Conservation (phyloP, 1,140 invertebrate species). For the Ostrea edulis region DNA sequence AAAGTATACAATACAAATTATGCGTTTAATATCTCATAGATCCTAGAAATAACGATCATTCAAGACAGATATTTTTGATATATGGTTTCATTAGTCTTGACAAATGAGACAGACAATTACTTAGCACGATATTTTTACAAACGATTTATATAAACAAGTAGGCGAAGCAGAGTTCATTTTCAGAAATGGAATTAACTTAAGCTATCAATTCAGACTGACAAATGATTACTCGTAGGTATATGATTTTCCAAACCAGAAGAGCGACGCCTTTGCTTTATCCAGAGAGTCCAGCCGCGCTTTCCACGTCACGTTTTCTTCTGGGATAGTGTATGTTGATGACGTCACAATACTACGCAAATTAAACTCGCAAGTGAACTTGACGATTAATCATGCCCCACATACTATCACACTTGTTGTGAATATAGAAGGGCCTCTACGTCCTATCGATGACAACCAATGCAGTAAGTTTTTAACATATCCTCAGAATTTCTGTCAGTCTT, state of each 20-base stretch:
- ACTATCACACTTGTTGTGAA: not conserved
- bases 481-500: no score
- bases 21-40: no score
- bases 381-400: not conserved
- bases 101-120: no score
- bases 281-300: not conserved
- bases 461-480: not conserved
- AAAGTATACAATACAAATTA: not conserved
- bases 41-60: no score
- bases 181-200: no score
- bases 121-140: no score
- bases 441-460: not conserved
- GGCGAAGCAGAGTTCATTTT: no score
- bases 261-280: not conserved
- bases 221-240: not conserved
- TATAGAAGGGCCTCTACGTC: not conserved
- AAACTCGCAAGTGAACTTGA: slow-evolving; percentile 28
- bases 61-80: no score
- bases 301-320: slow-evolving; percentile 15
- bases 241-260: not conserved
- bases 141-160: no score
- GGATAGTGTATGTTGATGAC: slow-evolving; percentile 23
- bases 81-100: no score
- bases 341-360: not conserved
- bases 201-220: no score